Percentiles rank a stretch among this genome's conserved stretches.
Conservation (phyloP, 1,140 invertebrate genomes). For the Aphidius ervi region DNA sequence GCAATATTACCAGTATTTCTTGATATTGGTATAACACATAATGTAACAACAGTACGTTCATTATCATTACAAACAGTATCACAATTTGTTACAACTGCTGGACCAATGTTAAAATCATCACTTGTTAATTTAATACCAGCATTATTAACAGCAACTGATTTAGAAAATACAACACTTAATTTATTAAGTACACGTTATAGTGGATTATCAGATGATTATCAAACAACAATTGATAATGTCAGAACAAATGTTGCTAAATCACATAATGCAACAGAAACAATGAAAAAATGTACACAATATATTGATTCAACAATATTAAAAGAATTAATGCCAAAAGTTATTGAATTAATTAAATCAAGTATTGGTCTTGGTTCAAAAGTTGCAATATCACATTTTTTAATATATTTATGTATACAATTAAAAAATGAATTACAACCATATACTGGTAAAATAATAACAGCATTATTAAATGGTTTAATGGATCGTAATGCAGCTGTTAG, state of each 20-base stretch:
- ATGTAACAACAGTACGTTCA: constrained; percentile 73
- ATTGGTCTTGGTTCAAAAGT: constrained; percentile 81
- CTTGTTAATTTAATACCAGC: constrained; percentile 77
- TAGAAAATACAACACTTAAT: constrained; percentile 74
- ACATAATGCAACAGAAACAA: constrained; percentile 83
- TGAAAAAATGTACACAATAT: constrained; percentile 82
- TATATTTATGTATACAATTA: constrained; percentile 60
- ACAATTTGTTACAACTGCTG: constrained; percentile 76
- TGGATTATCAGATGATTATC: constrained; percentile 57
- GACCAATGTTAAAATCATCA: constrained; percentile 72
- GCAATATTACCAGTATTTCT: constrained; percentile 77
- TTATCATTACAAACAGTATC: constrained; percentile 81
- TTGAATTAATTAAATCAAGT: constrained; percentile 77
- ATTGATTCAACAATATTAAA: constrained; percentile 72
- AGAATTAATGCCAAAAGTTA: constrained; percentile 73
- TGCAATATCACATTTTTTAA: constrained; percentile 79
- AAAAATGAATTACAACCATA: constrained; percentile 61
- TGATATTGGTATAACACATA: constrained; percentile 72
- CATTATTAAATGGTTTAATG: constrained; percentile 72
- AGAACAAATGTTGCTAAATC: constrained; percentile 73
- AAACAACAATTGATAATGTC: constrained; percentile 72
- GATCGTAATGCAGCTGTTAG: constrained; percentile 80
- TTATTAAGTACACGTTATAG: constrained; percentile 73
- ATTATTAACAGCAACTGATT: constrained; percentile 75
- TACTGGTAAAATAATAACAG: constrained; percentile 72